Percentiles rank a stretch among this genome's conserved stretches.
Evolutionary conservation across 1,140 invertebrate species (phyloP).

Genomic region (Megathymus violae): DNA sequence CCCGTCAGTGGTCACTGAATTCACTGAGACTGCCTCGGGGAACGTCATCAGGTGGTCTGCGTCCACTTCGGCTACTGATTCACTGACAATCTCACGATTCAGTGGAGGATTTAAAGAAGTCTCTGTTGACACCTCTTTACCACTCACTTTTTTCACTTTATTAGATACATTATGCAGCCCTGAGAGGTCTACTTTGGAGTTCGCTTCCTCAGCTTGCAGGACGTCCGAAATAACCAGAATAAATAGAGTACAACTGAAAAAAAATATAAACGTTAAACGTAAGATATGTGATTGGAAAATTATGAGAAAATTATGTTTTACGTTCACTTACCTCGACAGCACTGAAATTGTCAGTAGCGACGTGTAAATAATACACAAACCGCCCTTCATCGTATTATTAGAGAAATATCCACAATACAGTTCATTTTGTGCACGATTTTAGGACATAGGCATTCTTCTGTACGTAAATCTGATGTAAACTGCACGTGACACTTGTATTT

Average conservation of each 20-base stretch:
- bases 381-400: constrained; percentile 85
- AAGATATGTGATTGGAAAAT: constrained; percentile 10
- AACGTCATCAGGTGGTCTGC: constrained; percentile 74
- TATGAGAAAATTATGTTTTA: constrained; percentile 11
- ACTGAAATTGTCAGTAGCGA: constrained; percentile 84
- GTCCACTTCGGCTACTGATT: constrained; percentile 25
- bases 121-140: constrained; percentile 32
- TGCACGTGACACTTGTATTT: constrained; percentile 45
- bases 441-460: constrained; percentile 62
- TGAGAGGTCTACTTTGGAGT: constrained; percentile 63
- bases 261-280: not conserved
- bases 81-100: constrained; percentile 34
- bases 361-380: constrained; percentile 83
- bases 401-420: constrained; percentile 75
- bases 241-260: constrained; percentile 70
- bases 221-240: constrained; percentile 74
- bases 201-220: constrained; percentile 60
- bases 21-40: constrained; percentile 79
- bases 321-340: constrained; percentile 79
- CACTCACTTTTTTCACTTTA: constrained; percentile 49
- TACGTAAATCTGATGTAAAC: constrained; percentile 45
- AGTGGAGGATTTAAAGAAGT: constrained; percentile 37
- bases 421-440: constrained; percentile 79
- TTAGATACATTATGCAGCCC: constrained; percentile 76
- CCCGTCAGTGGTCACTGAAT: constrained; percentile 84